Evolutionary conservation across 2,888 invertebrate genomes (phyloP).

Genomic region (Selenia dentaria): DNA sequence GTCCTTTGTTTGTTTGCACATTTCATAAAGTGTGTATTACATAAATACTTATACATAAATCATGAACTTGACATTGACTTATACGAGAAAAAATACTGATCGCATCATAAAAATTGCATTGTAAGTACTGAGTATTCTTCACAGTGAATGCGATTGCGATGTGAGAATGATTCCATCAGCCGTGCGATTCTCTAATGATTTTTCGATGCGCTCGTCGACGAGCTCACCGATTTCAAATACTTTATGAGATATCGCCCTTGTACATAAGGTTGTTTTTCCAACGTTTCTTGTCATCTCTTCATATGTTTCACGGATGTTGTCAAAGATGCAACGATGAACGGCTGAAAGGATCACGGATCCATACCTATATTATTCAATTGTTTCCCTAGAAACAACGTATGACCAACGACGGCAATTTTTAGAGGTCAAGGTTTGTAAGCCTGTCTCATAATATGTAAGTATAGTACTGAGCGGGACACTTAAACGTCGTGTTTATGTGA

Average conservation of each 20-base stretch:
- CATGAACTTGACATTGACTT: conserved; percentile 46
- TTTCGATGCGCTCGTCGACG: too few species aligned
- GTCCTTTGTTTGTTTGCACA: conserved; percentile 44
- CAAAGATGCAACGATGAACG: too few species aligned
- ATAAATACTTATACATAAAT: conserved; percentile 28
- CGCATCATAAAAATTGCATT: conserved; percentile 32
- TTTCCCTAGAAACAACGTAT: conserved; percentile 30
- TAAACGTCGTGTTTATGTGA: conserved; percentile 30
- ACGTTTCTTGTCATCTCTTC: too few species aligned
- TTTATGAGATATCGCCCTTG: too few species aligned
- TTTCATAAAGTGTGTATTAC: conserved; percentile 28
- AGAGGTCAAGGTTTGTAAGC: conserved; percentile 52
- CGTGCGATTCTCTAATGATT: too few species aligned
- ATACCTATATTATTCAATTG: conserved; percentile 8
- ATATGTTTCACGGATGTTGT: too few species aligned
- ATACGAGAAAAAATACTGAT: conserved; percentile 41
- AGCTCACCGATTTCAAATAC: too few species aligned
- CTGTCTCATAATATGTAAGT: conserved; percentile 33
- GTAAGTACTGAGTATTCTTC: too few species aligned
- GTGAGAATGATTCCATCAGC: too few species aligned
- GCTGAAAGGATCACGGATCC: background rate
- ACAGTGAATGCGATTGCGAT: too few species aligned
- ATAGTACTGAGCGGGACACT: conserved; percentile 26
- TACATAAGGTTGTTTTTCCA: too few species aligned
- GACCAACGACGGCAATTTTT: conserved; percentile 38